These are phyloP conservation scores for Macrocentrus cingulum DNA, from an alignment of 1,140 invertebrate species.

Conservation along the genomic window DNA sequence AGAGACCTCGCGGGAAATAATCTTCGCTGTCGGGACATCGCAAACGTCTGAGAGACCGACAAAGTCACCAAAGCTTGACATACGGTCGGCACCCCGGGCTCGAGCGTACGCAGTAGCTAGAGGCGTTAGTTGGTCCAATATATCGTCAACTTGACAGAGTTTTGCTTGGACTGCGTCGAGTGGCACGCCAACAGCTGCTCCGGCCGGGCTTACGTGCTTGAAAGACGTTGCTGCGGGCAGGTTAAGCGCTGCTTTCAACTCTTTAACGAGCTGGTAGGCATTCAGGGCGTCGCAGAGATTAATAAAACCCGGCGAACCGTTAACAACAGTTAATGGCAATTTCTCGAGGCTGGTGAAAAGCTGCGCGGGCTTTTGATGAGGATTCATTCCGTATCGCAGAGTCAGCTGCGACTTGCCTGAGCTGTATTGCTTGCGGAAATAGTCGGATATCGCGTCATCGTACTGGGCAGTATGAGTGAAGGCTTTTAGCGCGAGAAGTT, in stretches of 20 bases:
- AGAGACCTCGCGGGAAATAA: constrained; percentile 81
- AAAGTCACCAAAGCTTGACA: constrained; percentile 99
- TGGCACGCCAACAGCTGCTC: constrained; percentile 87
- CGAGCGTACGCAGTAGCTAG: constrained; percentile 93
- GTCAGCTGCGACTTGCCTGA: constrained; percentile 76
- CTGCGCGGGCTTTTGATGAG: constrained; percentile 96
- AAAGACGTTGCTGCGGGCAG: constrained; percentile 95
- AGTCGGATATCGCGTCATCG: constrained; percentile 92
- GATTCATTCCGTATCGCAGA: constrained; percentile 96
- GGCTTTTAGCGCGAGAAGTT: constrained; percentile 82
- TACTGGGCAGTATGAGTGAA: constrained; percentile 96
- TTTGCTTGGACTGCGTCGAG: constrained; percentile 75
- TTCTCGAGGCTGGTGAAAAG: constrained; percentile 80
- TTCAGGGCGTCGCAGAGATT: constrained; percentile 97
- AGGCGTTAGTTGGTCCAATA: constrained; percentile 75
- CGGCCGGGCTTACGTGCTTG: constrained; percentile 96
- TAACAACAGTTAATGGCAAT: constrained; percentile 87
- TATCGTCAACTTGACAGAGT: constrained; percentile 92
- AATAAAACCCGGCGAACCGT: constrained; percentile 95
- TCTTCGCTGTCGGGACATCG: constrained; percentile 80
- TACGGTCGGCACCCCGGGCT: constrained; percentile 94
- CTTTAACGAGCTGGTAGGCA: constrained; percentile 93
- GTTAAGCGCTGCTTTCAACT: constrained; percentile 76
- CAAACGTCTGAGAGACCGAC: constrained; percentile 91
- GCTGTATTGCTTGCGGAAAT: constrained; percentile 90